phyloP scores from a whole-genome alignment of 2,888 invertebrate genomes.

The Ectemnius cavifrons region DNA sequence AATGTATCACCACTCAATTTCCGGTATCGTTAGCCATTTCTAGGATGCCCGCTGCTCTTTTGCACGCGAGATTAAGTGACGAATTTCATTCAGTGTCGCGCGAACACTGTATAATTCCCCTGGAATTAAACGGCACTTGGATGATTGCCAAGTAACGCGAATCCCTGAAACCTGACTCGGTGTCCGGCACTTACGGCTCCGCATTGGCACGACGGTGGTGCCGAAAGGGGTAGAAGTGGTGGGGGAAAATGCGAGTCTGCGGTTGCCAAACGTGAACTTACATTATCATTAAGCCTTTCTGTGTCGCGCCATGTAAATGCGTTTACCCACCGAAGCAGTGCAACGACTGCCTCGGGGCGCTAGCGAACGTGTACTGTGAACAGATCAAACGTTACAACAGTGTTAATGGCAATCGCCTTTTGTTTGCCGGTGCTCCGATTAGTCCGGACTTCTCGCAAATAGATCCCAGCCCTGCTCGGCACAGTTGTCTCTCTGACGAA shows the following conservation, averaged over 20 bases:
- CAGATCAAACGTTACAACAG: conserved; percentile 57
- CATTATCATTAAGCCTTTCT: conserved; percentile 64
- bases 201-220: conserved; percentile 17
- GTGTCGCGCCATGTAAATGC: conserved; percentile 40
- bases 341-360: conserved; percentile 32
- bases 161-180: conserved; percentile 23
- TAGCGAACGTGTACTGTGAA: conserved; percentile 22
- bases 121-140: conserved; percentile 19
- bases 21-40: too few relatives aligned
- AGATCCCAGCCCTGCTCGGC: conserved; percentile 10
- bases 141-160: neutral
- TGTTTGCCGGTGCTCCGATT: conserved; percentile 58
- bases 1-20: too few relatives aligned
- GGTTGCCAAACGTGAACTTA: conserved; percentile 60
- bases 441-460: conserved; percentile 49
- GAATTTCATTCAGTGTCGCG: too few relatives aligned
- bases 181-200: conserved; percentile 20
- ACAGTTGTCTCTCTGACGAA: too few relatives aligned
- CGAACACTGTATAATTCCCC: conserved; percentile 25
- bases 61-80: too few relatives aligned
- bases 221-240: neutral
- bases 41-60: too few relatives aligned
- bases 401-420: conserved; percentile 53
- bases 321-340: conserved; percentile 41
- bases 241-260: conserved; percentile 14